Percentiles rank a stretch among this genome's conserved stretches.
These are phyloP conservation scores for Colossoma macropomum DNA, from an alignment of 2,113 vertebrate species.

Conservation along the genomic window DNA sequence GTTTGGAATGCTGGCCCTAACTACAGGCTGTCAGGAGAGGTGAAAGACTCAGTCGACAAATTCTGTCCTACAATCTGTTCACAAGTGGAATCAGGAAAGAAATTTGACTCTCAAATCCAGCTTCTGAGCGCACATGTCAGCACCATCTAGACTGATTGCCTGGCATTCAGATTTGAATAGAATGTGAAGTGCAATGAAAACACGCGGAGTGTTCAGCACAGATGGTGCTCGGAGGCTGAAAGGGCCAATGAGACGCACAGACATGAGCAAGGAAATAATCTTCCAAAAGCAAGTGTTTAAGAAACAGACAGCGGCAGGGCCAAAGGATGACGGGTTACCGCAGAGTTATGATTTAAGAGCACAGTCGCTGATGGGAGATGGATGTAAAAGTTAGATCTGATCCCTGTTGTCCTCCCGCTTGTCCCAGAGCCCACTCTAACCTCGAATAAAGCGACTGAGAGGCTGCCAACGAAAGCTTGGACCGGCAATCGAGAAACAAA, in stretches of 20 bases:
- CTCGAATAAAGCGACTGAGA: slow-evolving; percentile 7
- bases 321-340: slow-evolving; percentile 15
- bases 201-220: slow-evolving; percentile 57
- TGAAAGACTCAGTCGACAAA: slow-evolving; percentile 61
- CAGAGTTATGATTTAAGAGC: slow-evolving; percentile 12
- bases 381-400: slow-evolving; percentile 24
- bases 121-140: slow-evolving; percentile 62
- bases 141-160: slow-evolving; percentile 69
- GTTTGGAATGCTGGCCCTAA: slow-evolving; percentile 13
- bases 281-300: slow-evolving; percentile 56
- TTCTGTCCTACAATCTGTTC: slow-evolving; percentile 72
- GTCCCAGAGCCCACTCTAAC: slow-evolving; percentile 16
- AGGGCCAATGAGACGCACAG: slow-evolving; percentile 50
- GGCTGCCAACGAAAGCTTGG: slow-evolving; percentile 39
- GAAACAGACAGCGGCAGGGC: slow-evolving; percentile 50
- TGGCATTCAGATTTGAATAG: slow-evolving; percentile 65
- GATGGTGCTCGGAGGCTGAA: slow-evolving; percentile 63
- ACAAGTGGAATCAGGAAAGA: slow-evolving; percentile 54
- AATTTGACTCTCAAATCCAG: slow-evolving; percentile 70
- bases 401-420: not conserved
- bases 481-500: slow-evolving; percentile 40
- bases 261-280: slow-evolving; percentile 38
- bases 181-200: slow-evolving; percentile 63
- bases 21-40: slow-evolving; percentile 8
- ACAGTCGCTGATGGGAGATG: not conserved